Base-by-base conservation (phyloP, 2,888 invertebrate genomes). In the Xylophagus ater region DNA sequence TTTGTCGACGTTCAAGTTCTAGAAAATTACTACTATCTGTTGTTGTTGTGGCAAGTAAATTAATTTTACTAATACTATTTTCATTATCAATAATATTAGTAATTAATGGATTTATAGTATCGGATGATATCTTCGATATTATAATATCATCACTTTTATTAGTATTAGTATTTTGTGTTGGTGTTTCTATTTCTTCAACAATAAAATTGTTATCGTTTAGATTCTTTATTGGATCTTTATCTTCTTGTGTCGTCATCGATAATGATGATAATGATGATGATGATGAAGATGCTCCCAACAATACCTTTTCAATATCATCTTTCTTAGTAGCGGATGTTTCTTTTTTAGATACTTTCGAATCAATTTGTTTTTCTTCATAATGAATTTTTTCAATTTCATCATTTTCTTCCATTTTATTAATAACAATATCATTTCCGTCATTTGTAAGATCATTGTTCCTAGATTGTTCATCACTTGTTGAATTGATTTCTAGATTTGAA, bases 211-310 rank as follows among this genome's bases (percentile, higher is more conserved):
- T n/a, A 24, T 24, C 24, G n/a, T 10, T 24, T 7, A n/a, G 4
- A 24, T 24, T 4, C 4, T 24, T 24, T 7, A n/a, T 24, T 6
- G n/a, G n/a, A 24, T 24, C n/a, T 24, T 24, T 8, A 24, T n/a
- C n/a, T 4, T 24, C 24, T 10, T 24, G 8, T 24, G 8, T n/a
- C 8, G 4, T 24, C 10, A 4, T 40, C 23, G 25, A 60, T 59
- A 54, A 17, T 26, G 17, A 12, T 34, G 25, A 18, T 26, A 18
- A 18, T 2, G 26, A 9, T 19, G 34, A 6, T 7, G 34, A 12
- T 18, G 34, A 17, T 26, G 17, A 25, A 23, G 24, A 24, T 25
- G 15, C 4, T 18, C 8, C 13, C 17, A 20, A 4, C 5, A 24
- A 34, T 24, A 6, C 7, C 7, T 21, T n/a, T 20, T 34, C 21